phyloP scores from a whole-genome alignment of 2,797 vertebrate species.

The Gephyroberyx darwinii region DNA sequence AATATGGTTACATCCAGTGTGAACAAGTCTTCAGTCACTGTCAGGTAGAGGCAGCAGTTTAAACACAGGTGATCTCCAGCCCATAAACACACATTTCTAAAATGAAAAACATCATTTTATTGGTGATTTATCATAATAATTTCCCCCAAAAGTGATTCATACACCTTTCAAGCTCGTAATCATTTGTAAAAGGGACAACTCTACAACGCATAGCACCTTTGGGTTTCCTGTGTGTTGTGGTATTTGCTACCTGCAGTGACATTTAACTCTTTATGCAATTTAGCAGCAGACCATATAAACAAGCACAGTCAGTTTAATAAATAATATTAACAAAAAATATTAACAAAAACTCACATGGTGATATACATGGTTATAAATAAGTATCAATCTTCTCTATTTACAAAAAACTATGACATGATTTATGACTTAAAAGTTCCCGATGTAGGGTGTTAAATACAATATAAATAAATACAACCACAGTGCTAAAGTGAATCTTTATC shows the following conservation, averaged over 20 bases:
- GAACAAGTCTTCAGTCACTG: neutral
- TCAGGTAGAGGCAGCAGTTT: neutral
- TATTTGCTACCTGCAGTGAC: neutral
- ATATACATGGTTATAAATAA: no score
- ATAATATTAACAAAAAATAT: no score
- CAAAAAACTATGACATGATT: no score
- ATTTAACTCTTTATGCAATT: neutral
- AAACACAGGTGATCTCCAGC: neutral
- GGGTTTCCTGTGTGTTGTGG: constrained; percentile 55
- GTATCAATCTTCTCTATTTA: no score
- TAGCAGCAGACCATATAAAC: neutral
- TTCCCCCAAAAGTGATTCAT: neutral
- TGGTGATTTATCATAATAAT: neutral
- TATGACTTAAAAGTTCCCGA: no score
- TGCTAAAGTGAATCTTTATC: no score
- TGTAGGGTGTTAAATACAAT: no score
- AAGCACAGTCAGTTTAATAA: no score
- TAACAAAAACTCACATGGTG: no score
- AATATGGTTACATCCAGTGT: no score
- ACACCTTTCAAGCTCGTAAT: no score
- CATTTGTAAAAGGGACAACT: neutral
- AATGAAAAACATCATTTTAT: neutral
- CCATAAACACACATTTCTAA: neutral
- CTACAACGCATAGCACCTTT: neutral
- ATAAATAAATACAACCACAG: no score